These are phyloP conservation scores for Dipus sagitta DNA, from an alignment of 2,797 vertebrate species.

Conservation along the genomic window DNA sequence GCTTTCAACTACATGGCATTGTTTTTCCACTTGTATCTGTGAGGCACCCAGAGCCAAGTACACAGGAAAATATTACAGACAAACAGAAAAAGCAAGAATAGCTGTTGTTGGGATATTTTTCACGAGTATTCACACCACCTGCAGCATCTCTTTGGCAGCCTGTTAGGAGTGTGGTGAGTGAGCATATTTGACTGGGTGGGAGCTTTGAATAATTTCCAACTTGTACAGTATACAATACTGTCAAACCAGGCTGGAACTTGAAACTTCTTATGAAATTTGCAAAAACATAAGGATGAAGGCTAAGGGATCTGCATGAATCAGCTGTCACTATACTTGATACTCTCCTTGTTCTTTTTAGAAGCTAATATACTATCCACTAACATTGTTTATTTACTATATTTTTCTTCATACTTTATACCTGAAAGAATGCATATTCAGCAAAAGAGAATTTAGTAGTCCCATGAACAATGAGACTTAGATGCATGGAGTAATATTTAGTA, in stretches of 20 bases:
- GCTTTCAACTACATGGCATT: neutral
- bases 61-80: no score
- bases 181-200: neutral
- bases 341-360: no score
- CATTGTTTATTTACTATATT: neutral
- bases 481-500: no score
- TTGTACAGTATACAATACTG: neutral
- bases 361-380: neutral
- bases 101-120: no score
- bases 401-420: neutral
- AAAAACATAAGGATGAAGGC: neutral
- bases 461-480: no score
- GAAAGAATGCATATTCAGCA: neutral
- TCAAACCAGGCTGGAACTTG: neutral
- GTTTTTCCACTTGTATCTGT: no score
- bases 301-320: neutral
- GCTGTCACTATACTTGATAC: neutral
- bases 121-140: no score
- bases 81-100: no score
- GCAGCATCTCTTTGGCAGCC: no score
- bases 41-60: fast-evolving
- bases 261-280: neutral
- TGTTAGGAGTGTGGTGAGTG: neutral
- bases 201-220: neutral
- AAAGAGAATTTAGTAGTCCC: neutral